Evolutionary conservation across 2,797 vertebrate species (phyloP).

Genomic region (Melanotaenia boesemani): DNA sequence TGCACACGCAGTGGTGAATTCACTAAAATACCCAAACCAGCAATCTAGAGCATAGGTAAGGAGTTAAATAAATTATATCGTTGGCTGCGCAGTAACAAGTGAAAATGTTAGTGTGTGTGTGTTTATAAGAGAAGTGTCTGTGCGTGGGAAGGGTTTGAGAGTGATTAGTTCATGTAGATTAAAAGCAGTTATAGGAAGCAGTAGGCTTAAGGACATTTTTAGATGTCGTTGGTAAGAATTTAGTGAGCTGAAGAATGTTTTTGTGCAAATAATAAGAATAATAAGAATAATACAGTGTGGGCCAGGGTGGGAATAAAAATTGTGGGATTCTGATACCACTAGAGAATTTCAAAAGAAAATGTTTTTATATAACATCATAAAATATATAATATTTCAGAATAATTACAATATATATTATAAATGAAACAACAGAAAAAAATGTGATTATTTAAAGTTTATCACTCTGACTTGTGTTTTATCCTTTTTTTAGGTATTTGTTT

Average conservation of each 20-base stretch:
- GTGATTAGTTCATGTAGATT: slow-evolving; percentile 75
- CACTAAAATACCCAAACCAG: slow-evolving; percentile 62
- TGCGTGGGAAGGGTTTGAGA: slow-evolving; percentile 61
- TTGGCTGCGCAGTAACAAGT: slow-evolving; percentile 60
- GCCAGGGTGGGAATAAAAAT: not conserved
- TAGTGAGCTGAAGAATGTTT: slow-evolving; percentile 28
- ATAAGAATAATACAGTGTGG: not conserved
- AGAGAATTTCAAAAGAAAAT: not conserved
- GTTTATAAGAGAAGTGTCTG: slow-evolving; percentile 75
- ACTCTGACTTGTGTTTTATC: not conserved
- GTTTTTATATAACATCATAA: no score
- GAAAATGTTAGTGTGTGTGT: slow-evolving; percentile 68
- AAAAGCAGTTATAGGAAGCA: slow-evolving; percentile 70
- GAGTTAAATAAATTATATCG: slow-evolving; percentile 59
- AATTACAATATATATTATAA: not conserved
- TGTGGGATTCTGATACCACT: not conserved
- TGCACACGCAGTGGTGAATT: slow-evolving; percentile 34
- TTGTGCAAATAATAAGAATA: slow-evolving; percentile 22
- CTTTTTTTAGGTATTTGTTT: not conserved
- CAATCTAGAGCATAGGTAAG: slow-evolving; percentile 62
- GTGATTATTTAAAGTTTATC: not conserved
- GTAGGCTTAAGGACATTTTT: slow-evolving; percentile 30
- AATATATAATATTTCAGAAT: not conserved
- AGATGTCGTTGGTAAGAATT: slow-evolving; percentile 49
- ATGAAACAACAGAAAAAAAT: not conserved